Conservation (phyloP, 2,888 invertebrate genomes). For the Trisateles emortualis region DNA sequence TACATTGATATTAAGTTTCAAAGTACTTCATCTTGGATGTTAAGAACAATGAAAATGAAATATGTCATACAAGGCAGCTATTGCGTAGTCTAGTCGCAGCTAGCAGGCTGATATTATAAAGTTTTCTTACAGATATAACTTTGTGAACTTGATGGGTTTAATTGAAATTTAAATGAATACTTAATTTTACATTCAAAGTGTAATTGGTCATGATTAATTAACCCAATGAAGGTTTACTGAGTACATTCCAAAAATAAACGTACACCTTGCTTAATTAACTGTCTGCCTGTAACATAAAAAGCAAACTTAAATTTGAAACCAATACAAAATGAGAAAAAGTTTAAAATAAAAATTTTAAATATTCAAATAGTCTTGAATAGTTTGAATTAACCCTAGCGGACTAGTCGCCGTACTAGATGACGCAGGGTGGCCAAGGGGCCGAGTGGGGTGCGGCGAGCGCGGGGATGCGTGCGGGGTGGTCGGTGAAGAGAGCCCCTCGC, state of each 20-base stretch:
- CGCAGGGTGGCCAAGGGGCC: conserved; percentile 70
- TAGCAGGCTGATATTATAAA: too few species aligned
- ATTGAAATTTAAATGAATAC: neutral
- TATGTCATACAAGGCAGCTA: too few species aligned
- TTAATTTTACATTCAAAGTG: neutral
- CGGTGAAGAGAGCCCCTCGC: conserved; percentile 40
- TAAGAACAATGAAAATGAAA: too few species aligned
- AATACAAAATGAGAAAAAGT: conserved; percentile 17
- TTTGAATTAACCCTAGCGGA: conserved; percentile 84
- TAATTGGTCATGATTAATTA: neutral
- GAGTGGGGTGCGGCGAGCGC: conserved; percentile 54
- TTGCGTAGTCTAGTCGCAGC: too few species aligned
- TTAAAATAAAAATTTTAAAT: conserved; percentile 66
- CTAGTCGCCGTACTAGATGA: conserved; percentile 83
- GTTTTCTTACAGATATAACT: too few species aligned
- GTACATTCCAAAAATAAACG: neutral
- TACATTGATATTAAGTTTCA: too few species aligned
- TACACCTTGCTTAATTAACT: neutral
- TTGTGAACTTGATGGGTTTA: neutral
- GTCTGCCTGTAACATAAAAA: neutral
- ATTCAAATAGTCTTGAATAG: conserved; percentile 80
- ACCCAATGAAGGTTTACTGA: neutral
- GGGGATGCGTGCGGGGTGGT: conserved; percentile 42
- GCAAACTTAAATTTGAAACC: conserved; percentile 8
- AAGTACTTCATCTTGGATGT: too few species aligned